These are phyloP conservation scores for Graphium colonna DNA, from an alignment of 2,888 invertebrate species.

Conservation along the genomic window DNA sequence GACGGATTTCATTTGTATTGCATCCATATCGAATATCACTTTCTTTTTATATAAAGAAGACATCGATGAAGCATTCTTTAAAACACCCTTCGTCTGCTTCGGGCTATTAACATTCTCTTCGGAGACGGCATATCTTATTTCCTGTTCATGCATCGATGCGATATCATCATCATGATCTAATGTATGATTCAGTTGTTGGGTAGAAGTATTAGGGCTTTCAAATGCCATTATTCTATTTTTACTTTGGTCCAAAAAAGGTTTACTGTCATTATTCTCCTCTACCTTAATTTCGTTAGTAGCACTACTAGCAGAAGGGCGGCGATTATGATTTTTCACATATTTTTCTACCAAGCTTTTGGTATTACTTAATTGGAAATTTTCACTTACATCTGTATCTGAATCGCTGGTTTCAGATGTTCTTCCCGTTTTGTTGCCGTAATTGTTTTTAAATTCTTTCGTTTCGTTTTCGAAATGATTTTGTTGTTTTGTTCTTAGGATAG, in stretches of 20 bases:
- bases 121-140: constrained; percentile 43
- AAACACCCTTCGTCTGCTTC: constrained; percentile 75
- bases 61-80: constrained; percentile 79
- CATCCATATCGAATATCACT: constrained; percentile 82
- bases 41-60: constrained; percentile 81
- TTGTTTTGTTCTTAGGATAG: not conserved
- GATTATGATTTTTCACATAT: constrained; percentile 55
- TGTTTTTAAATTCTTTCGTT: constrained; percentile 8
- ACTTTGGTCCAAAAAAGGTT: not conserved
- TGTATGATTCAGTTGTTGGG: constrained; percentile 20
- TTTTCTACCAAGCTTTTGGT: constrained; percentile 40
- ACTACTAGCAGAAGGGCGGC: constrained; percentile 41
- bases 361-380: constrained; percentile 43
- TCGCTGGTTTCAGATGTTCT: constrained; percentile 26
- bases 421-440: constrained; percentile 20
- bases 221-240: constrained; percentile 4
- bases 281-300: not conserved
- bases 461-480: constrained; percentile 14
- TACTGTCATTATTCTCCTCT: not conserved
- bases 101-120: constrained; percentile 44
- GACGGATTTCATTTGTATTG: constrained; percentile 74
- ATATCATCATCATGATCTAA: constrained; percentile 38
- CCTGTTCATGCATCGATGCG: constrained; percentile 44
- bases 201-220: constrained; percentile 24
- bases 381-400: constrained; percentile 40